These are phyloP conservation scores for Microctenopoma steveboyesi DNA, from an alignment of 2,797 vertebrate species.

Conservation along the genomic window DNA sequence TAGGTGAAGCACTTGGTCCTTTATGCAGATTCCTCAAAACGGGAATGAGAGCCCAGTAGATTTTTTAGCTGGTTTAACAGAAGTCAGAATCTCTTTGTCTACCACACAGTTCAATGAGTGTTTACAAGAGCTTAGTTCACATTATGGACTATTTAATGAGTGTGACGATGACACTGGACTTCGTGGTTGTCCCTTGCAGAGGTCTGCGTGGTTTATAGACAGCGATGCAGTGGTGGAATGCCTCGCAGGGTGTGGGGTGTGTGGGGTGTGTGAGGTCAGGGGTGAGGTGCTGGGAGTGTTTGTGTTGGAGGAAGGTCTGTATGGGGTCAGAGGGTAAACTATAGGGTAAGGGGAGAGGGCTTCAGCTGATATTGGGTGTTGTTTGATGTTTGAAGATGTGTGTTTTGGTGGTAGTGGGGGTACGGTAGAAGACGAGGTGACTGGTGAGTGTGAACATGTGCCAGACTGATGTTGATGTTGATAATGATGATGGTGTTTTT, in stretches of 20 bases:
- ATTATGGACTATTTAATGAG: neutral
- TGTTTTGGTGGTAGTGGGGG: conserved; percentile 14
- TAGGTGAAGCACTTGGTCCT: no score
- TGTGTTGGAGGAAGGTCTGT: conserved; percentile 63
- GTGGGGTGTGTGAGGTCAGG: conserved; percentile 58
- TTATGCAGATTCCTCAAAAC: no score
- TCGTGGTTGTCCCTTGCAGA: neutral
- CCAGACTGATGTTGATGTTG: conserved; percentile 4
- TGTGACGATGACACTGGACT: neutral
- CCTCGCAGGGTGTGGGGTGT: conserved; percentile 29
- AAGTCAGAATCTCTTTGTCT: no score
- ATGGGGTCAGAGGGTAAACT: conserved; percentile 63
- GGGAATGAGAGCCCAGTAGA: no score
- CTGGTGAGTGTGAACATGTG: conserved; percentile 8
- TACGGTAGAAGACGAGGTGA: conserved; percentile 5
- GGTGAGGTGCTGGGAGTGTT: conserved; percentile 64
- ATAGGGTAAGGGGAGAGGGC: conserved; percentile 52
- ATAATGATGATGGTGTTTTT: neutral
- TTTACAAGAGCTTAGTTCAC: neutral
- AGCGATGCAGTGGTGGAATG: conserved; percentile 35
- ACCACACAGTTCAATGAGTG: no score
- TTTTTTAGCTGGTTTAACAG: no score
- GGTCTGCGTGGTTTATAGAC: neutral
- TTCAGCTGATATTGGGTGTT: conserved; percentile 40
- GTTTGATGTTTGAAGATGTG: conserved; percentile 68